Conservation (phyloP, 1,140 invertebrate genomes). For the Mycetomoellerius zeteki region DNA sequence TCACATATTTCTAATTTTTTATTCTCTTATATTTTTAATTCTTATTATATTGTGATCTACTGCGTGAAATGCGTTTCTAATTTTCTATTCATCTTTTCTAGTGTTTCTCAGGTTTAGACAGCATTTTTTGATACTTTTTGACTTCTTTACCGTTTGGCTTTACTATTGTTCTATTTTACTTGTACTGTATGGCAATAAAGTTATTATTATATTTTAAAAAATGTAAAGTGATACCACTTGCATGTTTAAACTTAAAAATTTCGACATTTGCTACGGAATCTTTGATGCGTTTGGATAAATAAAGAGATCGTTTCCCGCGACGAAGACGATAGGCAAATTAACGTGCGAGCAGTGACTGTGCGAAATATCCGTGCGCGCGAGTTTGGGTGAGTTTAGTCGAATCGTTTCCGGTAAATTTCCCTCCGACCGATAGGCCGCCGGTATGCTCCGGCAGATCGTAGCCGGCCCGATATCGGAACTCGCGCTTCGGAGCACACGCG, state of each 20-base stretch:
- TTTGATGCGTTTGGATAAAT: not conserved
- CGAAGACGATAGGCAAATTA: constrained; percentile 41
- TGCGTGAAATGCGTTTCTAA: too few species aligned
- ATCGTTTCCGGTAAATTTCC: constrained; percentile 65
- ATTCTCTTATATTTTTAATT: too few species aligned
- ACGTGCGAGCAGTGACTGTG: constrained; percentile 28
- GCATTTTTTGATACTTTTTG: too few species aligned
- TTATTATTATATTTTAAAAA: not conserved
- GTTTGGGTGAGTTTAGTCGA: constrained; percentile 53
- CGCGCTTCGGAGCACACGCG: constrained; percentile 63
- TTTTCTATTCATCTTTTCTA: too few species aligned
- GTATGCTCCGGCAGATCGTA: constrained; percentile 63
- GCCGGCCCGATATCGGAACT: constrained; percentile 58
- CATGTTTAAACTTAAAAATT: too few species aligned
- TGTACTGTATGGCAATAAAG: too few species aligned
- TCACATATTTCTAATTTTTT: too few species aligned
- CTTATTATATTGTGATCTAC: too few species aligned
- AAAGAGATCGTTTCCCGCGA: constrained; percentile 45
- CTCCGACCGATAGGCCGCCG: constrained; percentile 53
- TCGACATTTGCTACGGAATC: not conserved
- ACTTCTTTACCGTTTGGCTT: too few species aligned
- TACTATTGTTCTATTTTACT: too few species aligned
- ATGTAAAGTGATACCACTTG: not conserved
- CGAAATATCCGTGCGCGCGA: constrained; percentile 23
- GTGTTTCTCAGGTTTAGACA: too few species aligned